phyloP scores from a whole-genome alignment of 2,888 invertebrate genomes.

The Alloscopus bannaensis region DNA sequence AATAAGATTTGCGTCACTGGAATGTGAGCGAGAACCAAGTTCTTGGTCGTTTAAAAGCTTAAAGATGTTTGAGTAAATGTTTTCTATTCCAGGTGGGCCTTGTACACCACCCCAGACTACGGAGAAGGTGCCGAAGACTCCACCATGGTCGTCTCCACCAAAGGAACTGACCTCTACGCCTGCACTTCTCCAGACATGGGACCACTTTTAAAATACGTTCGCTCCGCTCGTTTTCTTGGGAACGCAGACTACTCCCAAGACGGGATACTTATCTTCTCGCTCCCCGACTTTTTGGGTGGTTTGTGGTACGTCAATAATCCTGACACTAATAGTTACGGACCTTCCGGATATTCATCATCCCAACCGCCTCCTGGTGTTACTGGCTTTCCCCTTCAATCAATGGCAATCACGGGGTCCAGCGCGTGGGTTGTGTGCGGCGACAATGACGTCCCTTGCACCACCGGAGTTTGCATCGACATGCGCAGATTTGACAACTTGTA shows the following conservation, averaged over 20 bases:
- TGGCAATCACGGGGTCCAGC: conserved; percentile 40
- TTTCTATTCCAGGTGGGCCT: conserved; percentile 43
- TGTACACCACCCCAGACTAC: conserved; percentile 38
- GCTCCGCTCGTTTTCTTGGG: conserved; percentile 29
- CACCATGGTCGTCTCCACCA: conserved; percentile 40
- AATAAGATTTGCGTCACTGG: conserved; percentile 31
- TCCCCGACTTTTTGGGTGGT: conserved; percentile 36
- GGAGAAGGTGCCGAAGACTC: conserved; percentile 43
- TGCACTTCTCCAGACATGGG: conserved; percentile 25
- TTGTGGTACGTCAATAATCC: conserved; percentile 7
- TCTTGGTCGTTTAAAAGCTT: no score
- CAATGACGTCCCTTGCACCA: conserved; percentile 8
- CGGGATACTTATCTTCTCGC: conserved; percentile 33
- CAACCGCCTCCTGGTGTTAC: not conserved
- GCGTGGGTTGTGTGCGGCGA: conserved; percentile 39
- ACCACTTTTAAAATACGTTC: conserved; percentile 28
- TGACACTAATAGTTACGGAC: no score
- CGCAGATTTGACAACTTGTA: conserved; percentile 16
- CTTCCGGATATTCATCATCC: no score
- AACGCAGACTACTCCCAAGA: not conserved
- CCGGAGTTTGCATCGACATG: conserved; percentile 41
- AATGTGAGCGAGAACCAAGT: no score
- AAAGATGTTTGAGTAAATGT: no score
- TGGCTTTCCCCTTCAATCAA: conserved; percentile 40
- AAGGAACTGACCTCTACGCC: conserved; percentile 22